phyloP scores from a whole-genome alignment of 2,888 invertebrate genomes.

The Archips xylosteana region DNA sequence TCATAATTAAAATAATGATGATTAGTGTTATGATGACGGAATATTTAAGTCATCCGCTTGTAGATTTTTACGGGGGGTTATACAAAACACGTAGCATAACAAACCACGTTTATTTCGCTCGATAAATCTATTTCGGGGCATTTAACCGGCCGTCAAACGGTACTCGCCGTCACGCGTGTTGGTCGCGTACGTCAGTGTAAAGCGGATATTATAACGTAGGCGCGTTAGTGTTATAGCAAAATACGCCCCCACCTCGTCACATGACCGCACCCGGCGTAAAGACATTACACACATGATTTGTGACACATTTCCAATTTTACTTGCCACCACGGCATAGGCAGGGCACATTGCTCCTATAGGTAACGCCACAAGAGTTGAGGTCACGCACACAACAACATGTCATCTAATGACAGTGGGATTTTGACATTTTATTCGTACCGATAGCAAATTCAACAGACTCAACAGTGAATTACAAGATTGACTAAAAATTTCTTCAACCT shows the following conservation, averaged over 20 bases:
- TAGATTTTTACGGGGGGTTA: background rate
- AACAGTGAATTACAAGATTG: too few relatives aligned
- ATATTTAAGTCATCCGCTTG: background rate
- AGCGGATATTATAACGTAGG: conserved; percentile 2
- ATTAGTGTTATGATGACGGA: too few relatives aligned
- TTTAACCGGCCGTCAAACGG: conserved; percentile 10
- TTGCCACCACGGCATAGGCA: too few relatives aligned
- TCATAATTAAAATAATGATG: too few relatives aligned
- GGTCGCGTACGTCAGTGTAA: conserved; percentile 7
- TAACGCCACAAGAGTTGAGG: too few relatives aligned
- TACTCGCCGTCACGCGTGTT: background rate
- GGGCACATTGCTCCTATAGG: too few relatives aligned
- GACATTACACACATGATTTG: conserved; percentile 12
- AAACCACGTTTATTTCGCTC: background rate
- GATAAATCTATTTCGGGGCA: conserved; percentile 10
- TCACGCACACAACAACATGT: too few relatives aligned
- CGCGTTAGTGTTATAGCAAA: background rate
- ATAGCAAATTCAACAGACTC: too few relatives aligned
- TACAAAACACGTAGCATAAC: background rate
- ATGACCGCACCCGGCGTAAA: conserved; percentile 8
- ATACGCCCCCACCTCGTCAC: conserved; percentile 23
- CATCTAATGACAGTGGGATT: too few relatives aligned
- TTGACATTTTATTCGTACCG: too few relatives aligned
- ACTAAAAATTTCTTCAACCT: too few relatives aligned
- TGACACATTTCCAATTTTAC: too few relatives aligned